Evolutionary conservation across 2,888 invertebrate genomes (phyloP).

Genomic region (Pristionchus exspectatus): DNA sequence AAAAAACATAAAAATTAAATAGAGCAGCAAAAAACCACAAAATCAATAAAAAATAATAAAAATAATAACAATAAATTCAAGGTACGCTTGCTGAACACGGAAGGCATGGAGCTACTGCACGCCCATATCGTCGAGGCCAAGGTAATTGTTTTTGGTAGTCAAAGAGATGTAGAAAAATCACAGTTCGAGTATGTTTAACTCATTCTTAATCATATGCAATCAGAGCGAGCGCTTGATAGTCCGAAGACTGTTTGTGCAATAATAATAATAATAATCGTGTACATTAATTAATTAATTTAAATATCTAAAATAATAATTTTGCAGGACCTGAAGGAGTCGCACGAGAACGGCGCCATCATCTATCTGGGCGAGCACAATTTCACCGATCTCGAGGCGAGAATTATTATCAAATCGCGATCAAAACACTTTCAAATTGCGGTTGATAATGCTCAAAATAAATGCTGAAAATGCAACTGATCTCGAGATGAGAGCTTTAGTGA

Average conservation of each 20-base stretch:
- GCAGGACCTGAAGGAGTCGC: conserved; percentile 64
- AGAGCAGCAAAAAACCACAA: neutral
- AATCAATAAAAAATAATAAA: neutral
- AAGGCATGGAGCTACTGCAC: conserved; percentile 69
- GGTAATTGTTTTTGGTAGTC: neutral
- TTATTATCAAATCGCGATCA: neutral
- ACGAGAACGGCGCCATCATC: conserved; percentile 69
- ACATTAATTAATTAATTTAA: neutral
- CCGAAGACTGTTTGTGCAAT: neutral
- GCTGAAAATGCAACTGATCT: too few relatives aligned
- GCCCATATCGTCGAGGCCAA: conserved; percentile 43
- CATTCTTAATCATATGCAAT: neutral
- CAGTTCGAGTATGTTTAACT: neutral
- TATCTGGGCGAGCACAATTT: conserved; percentile 76
- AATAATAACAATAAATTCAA: conserved; percentile 56
- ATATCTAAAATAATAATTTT: conserved; percentile 42
- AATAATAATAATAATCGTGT: neutral
- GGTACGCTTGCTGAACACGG: conserved; percentile 75
- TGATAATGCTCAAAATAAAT: too few relatives aligned
- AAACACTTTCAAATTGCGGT: neutral
- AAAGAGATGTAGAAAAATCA: neutral
- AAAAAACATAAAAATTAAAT: neutral
- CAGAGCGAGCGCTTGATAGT: neutral
- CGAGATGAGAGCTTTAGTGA: too few relatives aligned
- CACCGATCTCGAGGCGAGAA: conserved; percentile 70